A percentile compares a stretch with the other conserved stretches of the same genome.
Evolutionary conservation across 2,888 invertebrate species (phyloP).

Genomic region (Smittia sp.): DNA sequence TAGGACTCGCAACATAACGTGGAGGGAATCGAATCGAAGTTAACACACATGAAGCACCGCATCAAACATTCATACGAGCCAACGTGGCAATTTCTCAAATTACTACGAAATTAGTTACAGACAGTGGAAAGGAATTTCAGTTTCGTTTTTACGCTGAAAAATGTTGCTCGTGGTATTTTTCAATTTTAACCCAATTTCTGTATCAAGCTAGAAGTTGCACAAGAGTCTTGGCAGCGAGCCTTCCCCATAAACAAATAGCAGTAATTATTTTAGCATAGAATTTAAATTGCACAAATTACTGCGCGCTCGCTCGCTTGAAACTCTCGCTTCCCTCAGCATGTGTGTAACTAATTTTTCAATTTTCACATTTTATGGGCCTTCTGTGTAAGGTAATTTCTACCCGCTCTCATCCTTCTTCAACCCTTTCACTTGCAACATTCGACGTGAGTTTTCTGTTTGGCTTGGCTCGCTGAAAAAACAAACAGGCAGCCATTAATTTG

Average conservation of each 20-base stretch:
- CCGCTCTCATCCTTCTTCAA: constrained; percentile 1
- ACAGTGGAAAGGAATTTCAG: constrained; percentile 21
- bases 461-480: background rate
- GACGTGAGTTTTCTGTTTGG: background rate
- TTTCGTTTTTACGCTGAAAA: constrained; percentile 9
- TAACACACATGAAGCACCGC: background rate
- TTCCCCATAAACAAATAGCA: constrained; percentile 23
- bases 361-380: constrained; percentile 27
- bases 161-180: constrained; percentile 33
- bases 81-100: constrained; percentile 37
- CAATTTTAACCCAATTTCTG: constrained; percentile 27
- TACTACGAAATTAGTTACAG: constrained; percentile 36
- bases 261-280: constrained; percentile 37
- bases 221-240: background rate
- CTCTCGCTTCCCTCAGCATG: background rate
- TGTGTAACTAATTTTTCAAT: constrained; percentile 41
- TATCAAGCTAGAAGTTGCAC: background rate
- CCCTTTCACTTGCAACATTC: constrained; percentile 19
- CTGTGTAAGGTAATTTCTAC: background rate
- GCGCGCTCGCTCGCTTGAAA: background rate
- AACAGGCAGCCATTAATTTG: constrained; percentile 20
- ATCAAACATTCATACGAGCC: constrained; percentile 15
- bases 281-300: constrained; percentile 41
- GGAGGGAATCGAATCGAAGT: background rate
- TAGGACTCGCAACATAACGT: background rate